Evolutionary conservation across 2,888 invertebrate species (phyloP).

Genomic region (Drosophila formosana): DNA sequence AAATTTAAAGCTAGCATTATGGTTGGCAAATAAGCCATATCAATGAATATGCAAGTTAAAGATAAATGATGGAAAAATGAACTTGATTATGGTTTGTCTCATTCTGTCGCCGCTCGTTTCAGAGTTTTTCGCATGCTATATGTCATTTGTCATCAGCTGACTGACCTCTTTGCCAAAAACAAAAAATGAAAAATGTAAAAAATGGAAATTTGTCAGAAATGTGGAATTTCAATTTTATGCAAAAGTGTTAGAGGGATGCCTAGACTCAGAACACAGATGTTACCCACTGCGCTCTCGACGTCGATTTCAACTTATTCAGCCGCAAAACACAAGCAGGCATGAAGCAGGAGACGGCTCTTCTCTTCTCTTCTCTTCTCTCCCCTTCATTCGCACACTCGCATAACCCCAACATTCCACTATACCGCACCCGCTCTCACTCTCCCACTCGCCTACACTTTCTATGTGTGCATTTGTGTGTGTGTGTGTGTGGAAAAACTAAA

Average conservation of each 20-base stretch:
- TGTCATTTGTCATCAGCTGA: slow-evolving; percentile 14
- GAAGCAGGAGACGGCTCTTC: slow-evolving; percentile 21
- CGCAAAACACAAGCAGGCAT: slow-evolving; percentile 42
- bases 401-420: slow-evolving; percentile 9
- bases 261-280: slow-evolving; percentile 65
- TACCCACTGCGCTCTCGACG: slow-evolving; percentile 47
- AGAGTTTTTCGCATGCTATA: slow-evolving; percentile 3
- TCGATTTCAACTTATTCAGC: slow-evolving; percentile 63
- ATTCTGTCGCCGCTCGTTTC: neutral
- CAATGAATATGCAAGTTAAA: neutral
- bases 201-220: slow-evolving; percentile 31
- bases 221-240: slow-evolving; percentile 47
- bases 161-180: slow-evolving; percentile 13
- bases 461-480: neutral
- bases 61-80: slow-evolving; percentile 1
- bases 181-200: slow-evolving; percentile 2
- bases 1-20: neutral
- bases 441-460: slow-evolving; percentile 1
- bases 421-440: slow-evolving; percentile 1
- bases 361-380: neutral
- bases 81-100: neutral
- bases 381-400: neutral
- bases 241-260: slow-evolving; percentile 42
- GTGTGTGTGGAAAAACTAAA: slow-evolving; percentile 49
- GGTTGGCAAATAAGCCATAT: neutral